Evolutionary conservation across 1,140 invertebrate species (phyloP), one percentile per base, ranked within the genome.

Genomic region (Heliothis virescens): DNA sequence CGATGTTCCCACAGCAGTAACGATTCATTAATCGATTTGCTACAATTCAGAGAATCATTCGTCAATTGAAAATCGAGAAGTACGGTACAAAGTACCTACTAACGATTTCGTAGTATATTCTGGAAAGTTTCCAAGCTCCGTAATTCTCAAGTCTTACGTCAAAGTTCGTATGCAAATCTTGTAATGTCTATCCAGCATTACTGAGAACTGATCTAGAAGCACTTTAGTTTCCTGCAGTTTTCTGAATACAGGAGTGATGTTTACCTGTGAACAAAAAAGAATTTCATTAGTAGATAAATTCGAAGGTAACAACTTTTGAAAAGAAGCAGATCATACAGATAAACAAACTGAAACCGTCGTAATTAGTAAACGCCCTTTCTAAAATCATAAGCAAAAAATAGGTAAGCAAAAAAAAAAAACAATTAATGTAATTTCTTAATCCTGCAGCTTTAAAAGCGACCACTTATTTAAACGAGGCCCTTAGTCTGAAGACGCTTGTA

Each of bases 51-150:
- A 41, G 60, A 53, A 65, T 65, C 29, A 60, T 74, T 74, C 34
- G 16, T 74, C 34, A 60, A 74, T 74, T 60, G 29, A 16, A 57
- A 60, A 48, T 41, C 52, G 57, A 74, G 13, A 57, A 74, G 72
- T 48, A 15, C 55, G 13, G 16, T 53, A 29, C 34, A 41, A n/a
- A 52, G 65, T 74, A 18, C 16, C n/a, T 50, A 65, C 29, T 53
- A 78, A 53, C 34, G 34, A 41, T 41, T 21, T 21, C 29, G 75
- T 67, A 41, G 63, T n/a, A 78, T n/a, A 9, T 69, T 85, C 88
- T 91, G 86, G 90, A 89, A 88, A 82, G 59, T 81, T 80, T 89
- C 86, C 87, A 90, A 91, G 81, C 81, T 79, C 82, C 81, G 82
- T 89, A 89, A 89, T 87, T 90, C 86, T 79, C 79, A 85, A 86